Evolutionary conservation across 2,113 vertebrate species (phyloP).

Genomic region (Osmerus mordax): DNA sequence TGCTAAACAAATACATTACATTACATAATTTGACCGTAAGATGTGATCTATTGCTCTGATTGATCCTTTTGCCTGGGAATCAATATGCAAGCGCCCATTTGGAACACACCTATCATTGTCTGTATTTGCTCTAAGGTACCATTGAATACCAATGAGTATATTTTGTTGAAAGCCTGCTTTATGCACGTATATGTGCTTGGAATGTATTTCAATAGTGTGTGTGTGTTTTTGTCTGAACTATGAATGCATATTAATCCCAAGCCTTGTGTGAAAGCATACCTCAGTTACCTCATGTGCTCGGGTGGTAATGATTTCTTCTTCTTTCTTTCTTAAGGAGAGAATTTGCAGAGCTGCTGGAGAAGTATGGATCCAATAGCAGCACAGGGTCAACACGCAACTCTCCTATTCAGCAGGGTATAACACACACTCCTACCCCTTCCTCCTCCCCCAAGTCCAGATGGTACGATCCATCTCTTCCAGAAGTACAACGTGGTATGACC

Average conservation of each 20-base stretch:
- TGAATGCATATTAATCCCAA: no score
- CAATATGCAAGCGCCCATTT: no score
- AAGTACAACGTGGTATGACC: neutral
- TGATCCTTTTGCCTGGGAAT: no score
- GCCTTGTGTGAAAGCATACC: no score
- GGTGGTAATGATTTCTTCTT: slow-evolving; percentile 12
- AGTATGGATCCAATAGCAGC: slow-evolving; percentile 81
- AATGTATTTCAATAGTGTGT: neutral
- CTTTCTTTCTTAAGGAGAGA: slow-evolving; percentile 72
- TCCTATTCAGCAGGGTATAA: slow-evolving; percentile 73
- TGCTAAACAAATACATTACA: no score
- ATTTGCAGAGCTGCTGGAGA: slow-evolving; percentile 84
- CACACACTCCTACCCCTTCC: neutral
- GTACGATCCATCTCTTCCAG: neutral
- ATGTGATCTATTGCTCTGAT: no score
- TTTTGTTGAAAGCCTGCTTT: no score
- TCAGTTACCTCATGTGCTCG: no score
- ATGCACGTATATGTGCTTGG: no score
- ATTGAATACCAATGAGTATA: neutral
- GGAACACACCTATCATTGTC: no score
- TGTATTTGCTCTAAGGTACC: neutral
- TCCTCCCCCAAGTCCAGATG: neutral
- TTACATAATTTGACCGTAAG: no score
- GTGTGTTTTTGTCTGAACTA: neutral
- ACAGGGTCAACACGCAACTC: slow-evolving; percentile 82